Conservation (phyloP, 2,797 vertebrate genomes). For the Esox lucius region DNA sequence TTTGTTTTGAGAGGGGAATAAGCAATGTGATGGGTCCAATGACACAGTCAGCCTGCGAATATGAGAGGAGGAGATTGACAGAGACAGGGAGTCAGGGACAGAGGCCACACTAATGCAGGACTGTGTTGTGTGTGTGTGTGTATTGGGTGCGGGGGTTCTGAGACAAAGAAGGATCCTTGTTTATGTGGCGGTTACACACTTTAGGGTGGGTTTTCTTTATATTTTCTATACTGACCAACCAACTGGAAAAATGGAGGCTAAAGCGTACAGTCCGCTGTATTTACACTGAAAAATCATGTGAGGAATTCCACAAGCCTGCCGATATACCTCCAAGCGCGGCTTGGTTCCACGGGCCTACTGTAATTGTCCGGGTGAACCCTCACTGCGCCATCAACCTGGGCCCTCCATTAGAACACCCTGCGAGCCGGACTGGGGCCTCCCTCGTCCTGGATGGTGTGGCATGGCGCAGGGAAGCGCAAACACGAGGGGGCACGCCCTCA, state of each 20-base stretch:
- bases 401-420: not conserved
- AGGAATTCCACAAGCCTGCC: conserved; percentile 58
- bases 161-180: not conserved
- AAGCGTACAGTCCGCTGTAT: too few relatives aligned
- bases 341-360: conserved; percentile 34
- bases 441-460: not conserved
- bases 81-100: conserved; percentile 27
- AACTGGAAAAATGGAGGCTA: not conserved
- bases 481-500: not conserved
- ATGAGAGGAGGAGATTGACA: not conserved
- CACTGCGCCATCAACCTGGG: conserved; percentile 21
- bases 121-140: not conserved
- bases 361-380: conserved; percentile 61
- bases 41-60: conserved; percentile 50
- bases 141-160: not conserved
- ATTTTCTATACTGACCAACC: not conserved
- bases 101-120: conserved; percentile 10
- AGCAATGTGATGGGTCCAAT: conserved; percentile 81
- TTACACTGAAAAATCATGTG: conserved; percentile 47
- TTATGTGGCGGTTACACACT: not conserved
- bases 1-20: conserved; percentile 90
- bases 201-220: not conserved
- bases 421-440: not conserved
- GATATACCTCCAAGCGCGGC: conserved; percentile 62
- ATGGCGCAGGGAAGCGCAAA: not conserved